Conservation (phyloP, 2,113 vertebrate genomes). For the Brachyhypopomus gauderio region DNA sequence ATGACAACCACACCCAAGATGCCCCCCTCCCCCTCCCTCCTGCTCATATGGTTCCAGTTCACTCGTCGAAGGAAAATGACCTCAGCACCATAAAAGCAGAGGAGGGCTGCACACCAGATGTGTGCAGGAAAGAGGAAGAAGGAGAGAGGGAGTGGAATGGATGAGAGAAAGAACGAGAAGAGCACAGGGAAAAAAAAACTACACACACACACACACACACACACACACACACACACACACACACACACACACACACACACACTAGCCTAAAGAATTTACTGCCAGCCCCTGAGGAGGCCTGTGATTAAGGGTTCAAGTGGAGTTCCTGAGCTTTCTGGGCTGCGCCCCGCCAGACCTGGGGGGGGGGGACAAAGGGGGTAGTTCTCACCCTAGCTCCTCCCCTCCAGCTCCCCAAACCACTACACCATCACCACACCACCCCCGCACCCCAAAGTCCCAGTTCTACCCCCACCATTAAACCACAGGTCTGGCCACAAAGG, state of each 20-base stretch:
- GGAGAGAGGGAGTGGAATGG: constrained; percentile 25
- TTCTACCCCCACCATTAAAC: constrained; percentile 16
- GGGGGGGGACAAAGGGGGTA: neutral
- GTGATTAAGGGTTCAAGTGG: constrained; percentile 74
- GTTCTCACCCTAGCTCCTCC: neutral
- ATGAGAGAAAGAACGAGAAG: constrained; percentile 39
- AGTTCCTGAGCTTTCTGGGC: constrained; percentile 73
- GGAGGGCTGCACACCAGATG: constrained; percentile 79
- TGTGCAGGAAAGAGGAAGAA: constrained; percentile 57
- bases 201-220: too few relatives aligned
- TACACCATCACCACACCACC: neutral
- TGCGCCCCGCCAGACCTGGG: constrained; percentile 56
- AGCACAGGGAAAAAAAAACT: neutral
- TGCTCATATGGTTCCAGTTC: constrained; percentile 76
- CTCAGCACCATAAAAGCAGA: constrained; percentile 79
- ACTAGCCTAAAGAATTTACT: constrained; percentile 76
- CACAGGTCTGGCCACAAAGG: constrained; percentile 29
- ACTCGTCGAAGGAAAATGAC: constrained; percentile 78
- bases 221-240: neutral
- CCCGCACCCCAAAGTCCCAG: too few relatives aligned
- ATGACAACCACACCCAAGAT: too few relatives aligned
- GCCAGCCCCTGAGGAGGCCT: constrained; percentile 71
- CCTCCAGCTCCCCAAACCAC: neutral
- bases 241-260: constrained; percentile 65
- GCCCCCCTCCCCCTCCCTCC: neutral